Conservation (phyloP, 2,113 vertebrate species). For the Lampris incognitus region DNA sequence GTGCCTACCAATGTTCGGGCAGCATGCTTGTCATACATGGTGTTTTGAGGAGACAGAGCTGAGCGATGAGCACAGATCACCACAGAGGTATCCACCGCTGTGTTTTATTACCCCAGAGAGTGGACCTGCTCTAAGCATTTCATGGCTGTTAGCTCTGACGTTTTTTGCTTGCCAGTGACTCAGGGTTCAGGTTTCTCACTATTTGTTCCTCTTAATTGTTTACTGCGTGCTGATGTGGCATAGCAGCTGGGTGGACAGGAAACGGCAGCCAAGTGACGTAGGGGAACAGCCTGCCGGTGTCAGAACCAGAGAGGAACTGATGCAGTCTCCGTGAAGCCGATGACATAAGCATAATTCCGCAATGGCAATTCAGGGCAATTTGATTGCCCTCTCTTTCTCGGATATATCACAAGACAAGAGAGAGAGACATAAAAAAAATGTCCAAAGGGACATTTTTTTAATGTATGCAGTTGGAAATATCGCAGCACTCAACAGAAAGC, state of each 20-base stretch:
- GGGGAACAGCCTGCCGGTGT: constrained; percentile 56
- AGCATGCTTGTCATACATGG: constrained; percentile 16
- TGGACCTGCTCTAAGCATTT: constrained; percentile 50
- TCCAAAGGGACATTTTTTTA: constrained; percentile 1
- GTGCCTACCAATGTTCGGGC: constrained; percentile 38
- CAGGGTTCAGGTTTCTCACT: constrained; percentile 79
- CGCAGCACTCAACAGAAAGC: background rate
- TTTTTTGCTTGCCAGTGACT: constrained; percentile 72
- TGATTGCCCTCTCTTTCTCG: constrained; percentile 47
- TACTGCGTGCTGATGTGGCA: constrained; percentile 68
- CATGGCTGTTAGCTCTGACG: constrained; percentile 75
- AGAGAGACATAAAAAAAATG: background rate
- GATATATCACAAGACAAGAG: constrained; percentile 33
- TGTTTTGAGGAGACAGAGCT: constrained; percentile 28
- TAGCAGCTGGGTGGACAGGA: constrained; percentile 73
- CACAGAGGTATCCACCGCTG: constrained; percentile 59
- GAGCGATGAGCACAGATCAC: constrained; percentile 67
- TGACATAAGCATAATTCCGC: constrained; percentile 51
- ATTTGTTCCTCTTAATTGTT: constrained; percentile 85
- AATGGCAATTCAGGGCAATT: constrained; percentile 61
- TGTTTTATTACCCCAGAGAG: constrained; percentile 78
- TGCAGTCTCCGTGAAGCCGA: constrained; percentile 52
- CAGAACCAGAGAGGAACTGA: constrained; percentile 58
- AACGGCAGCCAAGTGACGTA: constrained; percentile 65
- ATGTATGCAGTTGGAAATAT: constrained; percentile 26